A percentile compares a stretch with the other conserved stretches of the same genome.
These are phyloP conservation scores for Enteromius paludinosus DNA, from an alignment of 2,797 vertebrate genomes.

Conservation along the genomic window DNA sequence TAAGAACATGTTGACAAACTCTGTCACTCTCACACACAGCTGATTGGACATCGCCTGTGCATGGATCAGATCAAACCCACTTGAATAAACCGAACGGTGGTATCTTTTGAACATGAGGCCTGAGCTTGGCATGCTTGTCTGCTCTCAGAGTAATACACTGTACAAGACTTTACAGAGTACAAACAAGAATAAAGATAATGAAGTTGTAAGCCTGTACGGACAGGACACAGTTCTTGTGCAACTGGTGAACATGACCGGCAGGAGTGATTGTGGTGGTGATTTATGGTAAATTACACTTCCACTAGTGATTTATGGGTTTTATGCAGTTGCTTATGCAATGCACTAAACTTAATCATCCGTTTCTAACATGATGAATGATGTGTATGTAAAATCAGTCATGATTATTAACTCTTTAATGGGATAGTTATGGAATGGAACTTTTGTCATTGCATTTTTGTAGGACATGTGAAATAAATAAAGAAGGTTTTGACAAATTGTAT, in stretches of 20 bases:
- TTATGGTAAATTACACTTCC: slow-evolving; percentile 16
- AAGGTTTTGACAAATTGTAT: background rate
- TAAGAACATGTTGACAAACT: slow-evolving; percentile 35
- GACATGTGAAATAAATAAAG: background rate
- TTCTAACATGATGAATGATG: background rate
- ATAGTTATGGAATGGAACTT: background rate
- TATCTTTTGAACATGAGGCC: slow-evolving; percentile 34
- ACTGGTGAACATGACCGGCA: background rate
- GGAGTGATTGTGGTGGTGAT: slow-evolving; percentile 7
- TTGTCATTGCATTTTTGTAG: background rate
- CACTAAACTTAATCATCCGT: background rate
- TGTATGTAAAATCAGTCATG: background rate
- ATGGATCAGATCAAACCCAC: background rate
- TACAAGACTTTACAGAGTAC: background rate
- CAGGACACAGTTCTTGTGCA: background rate
- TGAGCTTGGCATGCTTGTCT: background rate
- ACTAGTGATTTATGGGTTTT: slow-evolving; percentile 2
- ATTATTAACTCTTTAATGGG: background rate
- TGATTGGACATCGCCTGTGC: slow-evolving; percentile 14
- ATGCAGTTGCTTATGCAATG: background rate
- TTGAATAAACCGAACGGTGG: slow-evolving; percentile 27
- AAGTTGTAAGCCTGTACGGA: slow-evolving; percentile 9
- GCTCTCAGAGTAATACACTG: background rate
- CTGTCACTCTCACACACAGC: background rate
- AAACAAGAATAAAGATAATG: slow-evolving; percentile 8